Conservation (phyloP, 1,140 invertebrate species). For the Propsilocerus akamusi region DNA sequence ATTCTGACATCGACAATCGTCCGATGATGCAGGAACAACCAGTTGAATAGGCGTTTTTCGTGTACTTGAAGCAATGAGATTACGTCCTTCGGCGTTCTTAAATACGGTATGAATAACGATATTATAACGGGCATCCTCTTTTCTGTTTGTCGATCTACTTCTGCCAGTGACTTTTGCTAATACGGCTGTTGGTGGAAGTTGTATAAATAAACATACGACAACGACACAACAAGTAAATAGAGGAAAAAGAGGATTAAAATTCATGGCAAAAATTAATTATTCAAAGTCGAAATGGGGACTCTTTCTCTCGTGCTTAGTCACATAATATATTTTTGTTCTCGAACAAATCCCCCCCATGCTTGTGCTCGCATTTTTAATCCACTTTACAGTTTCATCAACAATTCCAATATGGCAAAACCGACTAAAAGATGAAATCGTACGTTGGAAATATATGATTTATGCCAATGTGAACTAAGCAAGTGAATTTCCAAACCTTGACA, state of each 20-base stretch:
- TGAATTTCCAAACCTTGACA: too few species aligned
- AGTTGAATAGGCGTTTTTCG: not conserved
- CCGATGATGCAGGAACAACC: not conserved
- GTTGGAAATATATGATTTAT: too few species aligned
- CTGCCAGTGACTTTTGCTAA: not conserved
- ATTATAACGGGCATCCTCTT: not conserved
- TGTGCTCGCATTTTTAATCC: too few species aligned
- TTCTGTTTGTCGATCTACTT: not conserved
- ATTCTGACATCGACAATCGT: not conserved
- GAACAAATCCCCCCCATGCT: too few species aligned
- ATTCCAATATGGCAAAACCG: too few species aligned
- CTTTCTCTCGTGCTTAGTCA: too few species aligned
- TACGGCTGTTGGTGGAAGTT: not conserved
- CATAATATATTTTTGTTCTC: too few species aligned
- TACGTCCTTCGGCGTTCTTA: not conserved
- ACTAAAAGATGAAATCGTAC: too few species aligned
- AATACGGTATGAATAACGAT: not conserved
- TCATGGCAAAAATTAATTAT: conserved; percentile 1
- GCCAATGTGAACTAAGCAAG: too few species aligned
- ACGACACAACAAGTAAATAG: too few species aligned
- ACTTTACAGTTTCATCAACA: too few species aligned
- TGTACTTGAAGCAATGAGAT: not conserved
- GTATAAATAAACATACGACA: not conserved
- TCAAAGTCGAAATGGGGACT: not conserved
- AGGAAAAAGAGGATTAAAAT: conserved; percentile 2